Percentiles rank a stretch among this genome's conserved stretches.
These are phyloP conservation scores for Cololabis saira DNA, from an alignment of 2,113 vertebrate genomes.

Conservation along the genomic window DNA sequence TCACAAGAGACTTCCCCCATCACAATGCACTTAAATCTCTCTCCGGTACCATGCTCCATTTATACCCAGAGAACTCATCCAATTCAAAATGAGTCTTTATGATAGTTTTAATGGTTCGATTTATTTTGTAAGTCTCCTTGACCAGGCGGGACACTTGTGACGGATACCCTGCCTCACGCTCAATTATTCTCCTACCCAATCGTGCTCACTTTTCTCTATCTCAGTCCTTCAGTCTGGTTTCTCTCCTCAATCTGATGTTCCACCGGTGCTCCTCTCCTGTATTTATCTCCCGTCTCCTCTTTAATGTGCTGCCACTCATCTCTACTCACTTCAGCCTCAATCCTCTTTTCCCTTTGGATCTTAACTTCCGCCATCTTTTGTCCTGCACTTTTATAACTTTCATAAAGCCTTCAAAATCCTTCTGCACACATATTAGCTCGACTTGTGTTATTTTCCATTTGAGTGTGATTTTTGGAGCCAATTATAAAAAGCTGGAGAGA, in stretches of 20 bases:
- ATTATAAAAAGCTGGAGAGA: conserved; percentile 12
- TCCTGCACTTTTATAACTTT: no score
- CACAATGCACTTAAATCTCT: conserved; percentile 12
- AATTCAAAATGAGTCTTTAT: not conserved
- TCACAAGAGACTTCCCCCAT: conserved; percentile 6
- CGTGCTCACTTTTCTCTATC: conserved; percentile 3
- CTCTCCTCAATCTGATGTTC: conserved; percentile 22
- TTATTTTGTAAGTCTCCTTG: conserved; percentile 21
- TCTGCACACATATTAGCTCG: not conserved
- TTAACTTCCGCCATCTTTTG: conserved; percentile 22
- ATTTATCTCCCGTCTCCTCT: conserved; percentile 5
- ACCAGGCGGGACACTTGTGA: conserved; percentile 13
- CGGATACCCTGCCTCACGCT: not conserved
- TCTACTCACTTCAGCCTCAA: conserved; percentile 1
- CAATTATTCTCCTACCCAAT: conserved; percentile 1
- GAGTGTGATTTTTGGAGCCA: not conserved
- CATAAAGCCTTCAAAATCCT: conserved; percentile 1
- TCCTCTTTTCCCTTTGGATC: conserved; percentile 1
- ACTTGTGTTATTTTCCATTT: not conserved
- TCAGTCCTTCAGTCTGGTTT: conserved; percentile 8
- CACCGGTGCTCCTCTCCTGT: conserved; percentile 16
- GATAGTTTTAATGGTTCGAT: conserved; percentile 7
- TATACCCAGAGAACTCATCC: conserved; percentile 1
- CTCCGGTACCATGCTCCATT: not conserved
- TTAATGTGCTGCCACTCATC: conserved; percentile 12